Base-by-base conservation (phyloP, 2,888 invertebrate species). In the Colletes collaris region DNA sequence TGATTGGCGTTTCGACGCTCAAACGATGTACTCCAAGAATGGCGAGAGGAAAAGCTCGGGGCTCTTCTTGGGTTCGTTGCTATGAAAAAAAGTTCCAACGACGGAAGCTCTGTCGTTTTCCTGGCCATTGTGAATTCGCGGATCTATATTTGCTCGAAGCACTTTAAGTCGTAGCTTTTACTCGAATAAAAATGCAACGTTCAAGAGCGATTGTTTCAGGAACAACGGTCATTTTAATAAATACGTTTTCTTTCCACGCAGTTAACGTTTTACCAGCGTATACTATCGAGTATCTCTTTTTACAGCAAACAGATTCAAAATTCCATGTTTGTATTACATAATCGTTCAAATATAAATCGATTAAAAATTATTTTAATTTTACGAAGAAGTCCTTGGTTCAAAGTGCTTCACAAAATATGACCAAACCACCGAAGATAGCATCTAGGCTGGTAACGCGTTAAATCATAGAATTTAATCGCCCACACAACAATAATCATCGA, bases 191-290 rank as follows among this genome's bases (percentile, higher is more conserved):
- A 58, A 27, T 37, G 37, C 58, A 40, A 58, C 13, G 58, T 40
- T 58, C 40, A 58, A 10, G 37, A 40, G 37, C 37, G 37, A 37
- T 58, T n/a, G 58, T 11, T 40, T 58, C 58, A 27, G 37, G 27
- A 37, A 37, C n/a, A 37, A 58, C 58, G 55, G 37, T 58, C 37
- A 58, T 58, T 37, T 37, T 37, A 58, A 40, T 58, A 58, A 58
- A 37, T 40, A 58, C 40, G 37, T 37, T 58, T 58, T 37, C 58
- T 58, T 58, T 58, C 37, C n/a, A 37, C 58, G n/a, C 13, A n/a
- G n/a, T 37, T 58, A 58, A 40, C 58, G 58, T n/a, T 58, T 58
- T 58, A 58, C 58, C 40, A 58, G 58, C 58, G 37, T 27, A 27
- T 27, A 27, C 27, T 27, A 27, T 27, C 27, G 27, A 27, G 27